Base-by-base conservation (phyloP, 1,140 invertebrate species). In the Arion vulgaris region DNA sequence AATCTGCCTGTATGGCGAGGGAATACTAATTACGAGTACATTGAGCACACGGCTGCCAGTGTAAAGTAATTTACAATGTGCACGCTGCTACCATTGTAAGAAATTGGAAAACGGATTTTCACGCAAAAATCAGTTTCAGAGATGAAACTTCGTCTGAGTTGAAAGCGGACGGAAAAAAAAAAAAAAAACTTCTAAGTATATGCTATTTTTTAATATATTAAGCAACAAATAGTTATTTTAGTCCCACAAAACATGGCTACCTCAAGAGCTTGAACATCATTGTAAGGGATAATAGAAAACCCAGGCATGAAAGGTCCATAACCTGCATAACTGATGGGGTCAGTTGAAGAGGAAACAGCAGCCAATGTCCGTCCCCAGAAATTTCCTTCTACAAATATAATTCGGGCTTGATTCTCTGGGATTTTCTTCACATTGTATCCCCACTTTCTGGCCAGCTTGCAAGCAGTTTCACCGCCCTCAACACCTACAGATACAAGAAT, bases 231-330 rank as follows among this genome's bases (percentile, higher is more conserved):
- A n/a, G n/a, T n/a, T n/a, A n/a, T n/a, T n/a, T n/a, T n/a, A n/a
- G n/a, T n/a, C n/a, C n/a, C n/a, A 66, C 2, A 66, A 66, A 66
- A 66, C 17, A 66, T 23, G 87, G 87, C 87, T 91, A 95, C 96
- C 93, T 98, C 96, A 66, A 99, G 93, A 7, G 96, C 95, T 0
- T 91, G 86, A 4, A 98, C 90, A 92, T 99, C 95, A 91, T 99
- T 95, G 90, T 98, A 99, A 0, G 98, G 97, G 51, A 99, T 94
- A 19, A 96, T 91, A 71, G 95, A 93, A 91, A 98, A 98, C 26
- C 97, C 97, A 0, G 98, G 98, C 96, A 99, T 98, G 91, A 95
- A 99, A 0, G 98, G 98, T 0, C 98, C 98, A 92, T 97, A 99
- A 1, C 95, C 96, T 62, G 93, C 93, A 89, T 95, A 99, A 89